Evolutionary conservation across 2,888 invertebrate genomes (phyloP), one percentile per base, ranked within the genome.

Genomic region (Dryocosmus kuriphilus): DNA sequence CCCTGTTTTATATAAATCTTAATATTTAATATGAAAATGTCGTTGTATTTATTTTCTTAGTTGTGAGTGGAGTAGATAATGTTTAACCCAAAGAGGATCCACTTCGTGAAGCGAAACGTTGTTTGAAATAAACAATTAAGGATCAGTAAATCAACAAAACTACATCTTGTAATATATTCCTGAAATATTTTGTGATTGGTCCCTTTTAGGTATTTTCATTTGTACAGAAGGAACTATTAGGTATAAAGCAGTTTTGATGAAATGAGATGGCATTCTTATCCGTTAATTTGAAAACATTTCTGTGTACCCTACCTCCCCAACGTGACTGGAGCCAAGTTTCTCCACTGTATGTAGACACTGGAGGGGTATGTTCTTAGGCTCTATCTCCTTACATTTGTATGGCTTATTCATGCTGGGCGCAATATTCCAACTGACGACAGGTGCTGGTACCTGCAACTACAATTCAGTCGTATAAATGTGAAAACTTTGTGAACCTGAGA

Each of bases 381-480:
- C 94, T 77, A 92, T 92, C 89, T 94, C 94, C 84, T 93, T 92
- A 88, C 94, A 93, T 84, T 92, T 93, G 91, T 94, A 94, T 78
- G 93, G 91, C 83, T 93, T 93, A 81, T 93, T 93, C 93, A 94
- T 94, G 86, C 94, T 93, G 27, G 94, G 94, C 19, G 93, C 93
- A 71, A 94, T 93, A 89, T 94, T 94, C 94, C 94, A 94, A 83
- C 92, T 92, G 78, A 94, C 93, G 77, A 93, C 91, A 46, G 94
- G 94, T 75, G 94, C 93, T 76, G 93, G 92, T 86, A 93, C 91
- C 94, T 94, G 90, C 62, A 90, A 91, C 83, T 82, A 46, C 41
- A 75, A 60, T 71, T 76, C 35, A 61, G 22, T 77, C 74, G 62
- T 60, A 14, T 38, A 24, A 76, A 67, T 61, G 38, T 60, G 19